Evolutionary conservation across 2,888 invertebrate species (phyloP).

Genomic region (Leptodirus hochenwartii): DNA sequence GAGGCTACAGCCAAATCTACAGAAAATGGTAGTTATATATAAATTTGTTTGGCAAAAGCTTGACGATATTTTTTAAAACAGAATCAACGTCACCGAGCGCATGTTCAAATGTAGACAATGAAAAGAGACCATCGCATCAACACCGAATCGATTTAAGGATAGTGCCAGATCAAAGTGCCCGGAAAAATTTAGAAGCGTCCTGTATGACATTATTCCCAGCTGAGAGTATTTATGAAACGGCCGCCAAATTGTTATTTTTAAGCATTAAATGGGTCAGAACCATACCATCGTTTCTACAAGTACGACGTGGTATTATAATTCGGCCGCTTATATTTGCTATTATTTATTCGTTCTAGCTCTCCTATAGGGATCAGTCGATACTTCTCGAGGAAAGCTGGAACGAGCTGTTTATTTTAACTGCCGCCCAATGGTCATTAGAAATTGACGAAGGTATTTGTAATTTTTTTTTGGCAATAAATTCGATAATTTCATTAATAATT

Average conservation of each 20-base stretch:
- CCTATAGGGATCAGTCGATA: slow-evolving; percentile 50
- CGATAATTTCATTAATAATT: neutral
- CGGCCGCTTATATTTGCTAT: neutral
- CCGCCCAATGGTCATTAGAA: slow-evolving; percentile 61
- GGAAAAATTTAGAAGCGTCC: slow-evolving; percentile 21
- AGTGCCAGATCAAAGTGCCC: neutral
- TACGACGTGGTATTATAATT: slow-evolving; percentile 19
- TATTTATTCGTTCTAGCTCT: slow-evolving; percentile 28
- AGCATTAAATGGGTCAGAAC: slow-evolving; percentile 66
- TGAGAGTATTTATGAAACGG: slow-evolving; percentile 48
- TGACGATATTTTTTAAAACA: slow-evolving; percentile 6
- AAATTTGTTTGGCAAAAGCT: no score
- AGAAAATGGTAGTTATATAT: no score
- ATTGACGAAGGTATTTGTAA: slow-evolving; percentile 45
- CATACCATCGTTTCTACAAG: slow-evolving; percentile 55
- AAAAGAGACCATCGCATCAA: no score
- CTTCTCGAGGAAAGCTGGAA: slow-evolving; percentile 67
- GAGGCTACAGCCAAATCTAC: slow-evolving; percentile 30
- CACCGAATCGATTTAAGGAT: neutral
- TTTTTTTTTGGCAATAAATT: neutral
- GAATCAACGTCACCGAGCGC: no score
- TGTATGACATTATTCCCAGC: slow-evolving; percentile 33
- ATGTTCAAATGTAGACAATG: no score
- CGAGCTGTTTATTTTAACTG: slow-evolving; percentile 65
- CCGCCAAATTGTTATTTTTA: slow-evolving; percentile 56